Base-by-base conservation (phyloP, 2,797 vertebrate genomes). In the Enoplosus armatus region DNA sequence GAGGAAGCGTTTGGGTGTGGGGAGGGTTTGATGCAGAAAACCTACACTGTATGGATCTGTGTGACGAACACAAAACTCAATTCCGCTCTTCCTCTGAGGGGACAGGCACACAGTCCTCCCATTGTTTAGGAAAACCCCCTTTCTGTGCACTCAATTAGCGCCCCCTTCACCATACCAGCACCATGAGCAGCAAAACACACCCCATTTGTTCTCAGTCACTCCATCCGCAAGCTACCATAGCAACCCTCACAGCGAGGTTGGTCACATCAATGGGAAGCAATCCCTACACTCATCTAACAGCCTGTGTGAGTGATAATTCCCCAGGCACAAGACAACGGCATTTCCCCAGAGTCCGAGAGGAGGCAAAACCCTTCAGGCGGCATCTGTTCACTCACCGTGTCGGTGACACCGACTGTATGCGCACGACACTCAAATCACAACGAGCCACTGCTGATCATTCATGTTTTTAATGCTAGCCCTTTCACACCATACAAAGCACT, bases 151-250 rank as follows among this genome's bases (percentile, higher is more conserved):
- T 90, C 93, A 94, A 93, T 94, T 94, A 94, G 90, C 64, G 20
- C 85, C 85, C 85, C 79, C 87, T 85, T 87, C 85, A 60, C 83
- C 88, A 87, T 88, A 89, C 89, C 83, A 87, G 85, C 84, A 89
- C 85, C 84, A 85, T 79, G 87, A 90, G 85, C 85, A 78, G 84
- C 85, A 90, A 87, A 86, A 93, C 89, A 93, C 87, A 85, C 84
- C 85, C 87, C 84, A 82, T 90, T 94, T 93, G 91, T 94, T 93
- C 92, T 90, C 90, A 87, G 81, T 91, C 89, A 88, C 84, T 93
- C 90, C 91, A 90, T 92, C 90, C 72, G 39, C 83, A 62, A 82
- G 92, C 90, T 93, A 50, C 93, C 92, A 93, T 94, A 90, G 91
- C 92, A 93, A 95, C 91, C 79, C 84, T 91, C 78, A 58, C 83